Conservation (phyloP, 2,113 vertebrate species). For the Xenotilapia caudafasciata region DNA sequence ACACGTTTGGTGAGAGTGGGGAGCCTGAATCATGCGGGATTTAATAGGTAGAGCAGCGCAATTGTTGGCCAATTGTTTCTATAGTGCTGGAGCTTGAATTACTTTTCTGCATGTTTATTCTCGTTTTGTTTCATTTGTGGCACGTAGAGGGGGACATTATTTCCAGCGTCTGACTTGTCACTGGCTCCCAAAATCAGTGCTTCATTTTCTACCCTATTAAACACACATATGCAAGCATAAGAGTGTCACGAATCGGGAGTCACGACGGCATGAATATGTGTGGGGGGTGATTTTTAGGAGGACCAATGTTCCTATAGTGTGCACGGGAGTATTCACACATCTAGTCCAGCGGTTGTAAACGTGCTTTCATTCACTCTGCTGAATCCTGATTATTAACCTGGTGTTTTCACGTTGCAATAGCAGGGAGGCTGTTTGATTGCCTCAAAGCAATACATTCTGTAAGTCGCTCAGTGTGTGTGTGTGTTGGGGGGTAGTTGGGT, state of each 20-base stretch:
- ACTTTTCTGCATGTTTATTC: conserved; percentile 4
- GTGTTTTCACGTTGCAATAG: conserved; percentile 37
- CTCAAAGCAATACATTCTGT: conserved; percentile 22
- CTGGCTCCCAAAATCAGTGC: neutral
- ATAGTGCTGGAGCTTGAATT: neutral
- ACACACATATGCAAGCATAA: conserved; percentile 5
- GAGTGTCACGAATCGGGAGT: conserved; percentile 52
- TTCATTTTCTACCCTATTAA: neutral
- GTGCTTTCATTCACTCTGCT: conserved; percentile 39
- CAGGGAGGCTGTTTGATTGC: conserved; percentile 33
- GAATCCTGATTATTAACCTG: conserved; percentile 45
- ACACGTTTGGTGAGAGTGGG: neutral
- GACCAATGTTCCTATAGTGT: neutral
- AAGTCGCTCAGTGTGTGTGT: conserved; percentile 4
- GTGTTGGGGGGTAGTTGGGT: neutral
- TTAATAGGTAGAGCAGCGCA: neutral
- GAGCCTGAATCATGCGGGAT: neutral
- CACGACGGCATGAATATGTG: conserved; percentile 48
- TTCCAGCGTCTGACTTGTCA: neutral
- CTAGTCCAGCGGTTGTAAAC: conserved; percentile 36
- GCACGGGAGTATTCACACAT: conserved; percentile 26
- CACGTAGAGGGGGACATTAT: neutral
- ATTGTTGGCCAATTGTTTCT: neutral
- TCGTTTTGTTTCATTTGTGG: neutral
- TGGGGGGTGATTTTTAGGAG: conserved; percentile 21